Conservation (phyloP, 1,140 invertebrate genomes). For the Drosophila serrata region DNA sequence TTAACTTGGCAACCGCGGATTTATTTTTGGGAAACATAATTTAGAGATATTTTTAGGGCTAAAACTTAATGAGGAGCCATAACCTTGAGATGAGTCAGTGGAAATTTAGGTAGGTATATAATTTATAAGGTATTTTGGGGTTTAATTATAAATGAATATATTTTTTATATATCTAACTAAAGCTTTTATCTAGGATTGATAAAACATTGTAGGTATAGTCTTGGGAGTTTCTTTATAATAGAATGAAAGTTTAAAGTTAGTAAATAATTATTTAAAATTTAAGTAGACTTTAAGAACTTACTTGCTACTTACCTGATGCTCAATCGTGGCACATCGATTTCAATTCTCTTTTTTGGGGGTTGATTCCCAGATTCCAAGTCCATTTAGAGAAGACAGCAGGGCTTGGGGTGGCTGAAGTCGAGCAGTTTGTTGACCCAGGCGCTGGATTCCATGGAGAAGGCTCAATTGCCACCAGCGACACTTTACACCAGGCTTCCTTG, state of each 20-base stretch:
- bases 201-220: too few relatives aligned
- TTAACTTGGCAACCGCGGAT: conserved; percentile 25
- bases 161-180: too few relatives aligned
- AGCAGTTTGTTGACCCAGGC: conserved; percentile 75
- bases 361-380: conserved; percentile 9
- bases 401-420: conserved; percentile 15
- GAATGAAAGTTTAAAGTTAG: too few relatives aligned
- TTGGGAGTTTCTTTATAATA: too few relatives aligned
- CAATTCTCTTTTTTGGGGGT: conserved; percentile 31
- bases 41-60: conserved; percentile 10
- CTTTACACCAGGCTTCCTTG: conserved; percentile 72
- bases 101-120: background rate
- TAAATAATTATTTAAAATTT: too few relatives aligned
- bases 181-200: too few relatives aligned
- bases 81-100: background rate
- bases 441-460: conserved; percentile 35
- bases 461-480: conserved; percentile 79
- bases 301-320: conserved; percentile 11
- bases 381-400: background rate
- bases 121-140: background rate
- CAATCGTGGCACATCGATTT: conserved; percentile 46
- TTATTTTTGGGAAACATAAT: conserved; percentile 10
- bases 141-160: too few relatives aligned
- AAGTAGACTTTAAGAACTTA: background rate
- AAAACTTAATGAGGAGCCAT: background rate